Evolutionary conservation across 1,140 invertebrate species (phyloP), one percentile per base, ranked within the genome.

Genomic region (Drosophila albomicans): DNA sequence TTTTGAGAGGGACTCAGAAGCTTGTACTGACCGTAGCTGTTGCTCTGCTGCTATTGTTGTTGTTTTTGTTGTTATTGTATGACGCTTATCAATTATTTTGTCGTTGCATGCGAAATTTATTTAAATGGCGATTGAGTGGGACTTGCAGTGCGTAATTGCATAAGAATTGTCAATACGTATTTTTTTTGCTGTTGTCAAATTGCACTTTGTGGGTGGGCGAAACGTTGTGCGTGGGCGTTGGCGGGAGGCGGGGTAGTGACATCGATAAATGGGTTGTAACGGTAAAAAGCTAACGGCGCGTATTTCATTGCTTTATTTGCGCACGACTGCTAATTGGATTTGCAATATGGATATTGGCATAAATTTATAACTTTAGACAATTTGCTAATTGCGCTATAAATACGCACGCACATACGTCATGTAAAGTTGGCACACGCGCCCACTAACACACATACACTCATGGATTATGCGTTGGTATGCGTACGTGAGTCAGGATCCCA

Each of bases 81-180:
- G 69, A 49, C 49, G 85, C 81, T 84, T 88, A 89, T 88, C 85
- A 88, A 89, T 84, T 88, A 81, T 79, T 75, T 81, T 70, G 67
- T 65, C 70, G 68, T 81, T 81, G 84, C 75, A 81, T 75, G 45
- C 25, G 61, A 72, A 78, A 78, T 75, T 75, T 81, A 75, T 81
- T 82, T 72, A 89, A 82, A 89, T 89, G 69, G 59, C 20, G 20
- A 8, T 54, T 30, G 68, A 70, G 59, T 49, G 54, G 56, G 49
- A 32, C 6, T 51, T 35, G 35, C 8, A 52, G 15, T 32, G 61
- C 51, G 49, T 58, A 75, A 89, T 88, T 88, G 84, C 85, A 79
- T 88, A 89, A 88, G 74, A 73, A 81, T 78, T 71, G 49, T 78
- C 78, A 79, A 66, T 72, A 71, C 20, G 65, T 41, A 51, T 56